These are phyloP conservation scores for Chrysina gloriosa DNA, from an alignment of 2,888 invertebrate species.

Conservation along the genomic window DNA sequence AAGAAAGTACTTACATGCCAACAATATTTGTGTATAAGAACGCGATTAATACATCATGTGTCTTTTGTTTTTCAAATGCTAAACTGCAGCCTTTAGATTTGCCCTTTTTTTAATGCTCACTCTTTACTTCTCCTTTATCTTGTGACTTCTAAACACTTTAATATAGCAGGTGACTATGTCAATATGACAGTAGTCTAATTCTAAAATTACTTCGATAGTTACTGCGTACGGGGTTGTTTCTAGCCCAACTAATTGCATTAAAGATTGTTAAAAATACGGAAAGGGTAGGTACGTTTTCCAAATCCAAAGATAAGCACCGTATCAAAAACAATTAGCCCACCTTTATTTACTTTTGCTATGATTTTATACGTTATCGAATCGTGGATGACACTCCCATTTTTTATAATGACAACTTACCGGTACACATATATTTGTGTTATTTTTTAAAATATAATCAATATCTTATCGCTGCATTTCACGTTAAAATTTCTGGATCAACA, in stretches of 20 bases:
- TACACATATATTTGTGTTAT: slow-evolving; percentile 38
- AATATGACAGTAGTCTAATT: too few species aligned
- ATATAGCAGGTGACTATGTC: too few species aligned
- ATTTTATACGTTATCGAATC: slow-evolving; percentile 34
- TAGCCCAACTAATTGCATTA: neutral
- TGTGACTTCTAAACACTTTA: too few species aligned
- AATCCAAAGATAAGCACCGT: slow-evolving; percentile 17
- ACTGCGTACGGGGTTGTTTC: too few species aligned
- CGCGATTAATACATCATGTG: too few species aligned
- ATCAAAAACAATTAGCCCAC: slow-evolving; percentile 42
- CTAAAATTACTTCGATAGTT: too few species aligned
- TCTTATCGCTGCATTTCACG: slow-evolving; percentile 36
- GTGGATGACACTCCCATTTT: slow-evolving; percentile 31
- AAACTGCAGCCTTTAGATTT: too few species aligned
- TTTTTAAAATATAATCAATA: slow-evolving; percentile 35
- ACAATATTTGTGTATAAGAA: too few species aligned
- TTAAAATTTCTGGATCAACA: slow-evolving; percentile 37
- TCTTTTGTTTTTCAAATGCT: too few species aligned
- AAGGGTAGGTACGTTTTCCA: slow-evolving; percentile 17
- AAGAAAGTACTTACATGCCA: too few species aligned
- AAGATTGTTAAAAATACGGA: slow-evolving; percentile 25
- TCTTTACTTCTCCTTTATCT: too few species aligned
- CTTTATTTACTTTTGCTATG: slow-evolving; percentile 32
- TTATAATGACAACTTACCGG: slow-evolving; percentile 33
- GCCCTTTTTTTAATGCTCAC: too few species aligned